Conservation (phyloP, 1,140 invertebrate species). For the Paraescarpia echinospica region DNA sequence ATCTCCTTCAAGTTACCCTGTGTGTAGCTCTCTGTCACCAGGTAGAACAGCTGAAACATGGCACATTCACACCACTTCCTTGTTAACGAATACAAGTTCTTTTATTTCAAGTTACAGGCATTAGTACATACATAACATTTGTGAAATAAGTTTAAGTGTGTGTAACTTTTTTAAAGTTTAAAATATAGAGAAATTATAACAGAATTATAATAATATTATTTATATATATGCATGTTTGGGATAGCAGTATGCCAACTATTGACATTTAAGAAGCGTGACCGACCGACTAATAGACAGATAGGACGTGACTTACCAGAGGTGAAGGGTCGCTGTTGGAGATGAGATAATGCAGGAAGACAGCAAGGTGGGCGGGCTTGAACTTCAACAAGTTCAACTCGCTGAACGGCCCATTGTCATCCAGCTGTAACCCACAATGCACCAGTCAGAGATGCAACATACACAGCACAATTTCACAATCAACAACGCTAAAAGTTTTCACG, state of each 20-base stretch:
- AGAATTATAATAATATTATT: background rate
- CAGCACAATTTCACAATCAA: background rate
- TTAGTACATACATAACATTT: no score
- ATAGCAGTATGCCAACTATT: no score
- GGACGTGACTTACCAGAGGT: slow-evolving; percentile 46
- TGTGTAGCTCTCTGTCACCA: slow-evolving; percentile 83
- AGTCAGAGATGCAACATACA: background rate
- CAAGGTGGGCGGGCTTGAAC: slow-evolving; percentile 76
- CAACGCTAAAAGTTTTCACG: background rate
- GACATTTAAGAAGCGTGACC: background rate
- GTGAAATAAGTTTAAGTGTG: no score
- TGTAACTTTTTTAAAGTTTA: background rate
- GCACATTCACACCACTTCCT: background rate
- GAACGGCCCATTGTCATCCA: slow-evolving; percentile 77
- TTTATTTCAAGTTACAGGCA: background rate
- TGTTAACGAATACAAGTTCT: background rate
- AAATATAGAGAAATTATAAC: background rate
- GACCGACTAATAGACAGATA: background rate
- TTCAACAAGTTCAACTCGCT: slow-evolving; percentile 45
- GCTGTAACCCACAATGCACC: slow-evolving; percentile 45
- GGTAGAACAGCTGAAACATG: slow-evolving; percentile 78
- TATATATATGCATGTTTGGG: no score
- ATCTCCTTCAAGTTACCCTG: slow-evolving; percentile 84
- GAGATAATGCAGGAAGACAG: slow-evolving; percentile 87
- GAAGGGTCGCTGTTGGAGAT: slow-evolving; percentile 79